Evolutionary conservation across 2,888 invertebrate species (phyloP).

Genomic region (Epiperipatus broadwayi): DNA sequence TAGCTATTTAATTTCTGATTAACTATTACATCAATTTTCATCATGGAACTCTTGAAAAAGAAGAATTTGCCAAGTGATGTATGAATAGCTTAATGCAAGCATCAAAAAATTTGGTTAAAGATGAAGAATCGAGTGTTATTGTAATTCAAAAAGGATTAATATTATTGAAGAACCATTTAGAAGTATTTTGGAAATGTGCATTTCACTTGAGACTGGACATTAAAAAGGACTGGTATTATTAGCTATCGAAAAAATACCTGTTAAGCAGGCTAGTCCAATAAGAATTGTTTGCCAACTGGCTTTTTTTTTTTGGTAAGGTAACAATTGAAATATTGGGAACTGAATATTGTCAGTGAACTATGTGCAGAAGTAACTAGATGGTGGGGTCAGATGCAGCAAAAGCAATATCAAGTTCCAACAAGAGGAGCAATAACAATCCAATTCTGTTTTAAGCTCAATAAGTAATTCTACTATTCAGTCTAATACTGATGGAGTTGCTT

Average conservation of each 20-base stretch:
- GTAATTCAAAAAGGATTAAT: no score
- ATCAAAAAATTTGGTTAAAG: no score
- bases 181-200: slow-evolving; percentile 50
- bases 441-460: neutral
- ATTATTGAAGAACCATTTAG: no score
- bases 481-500: slow-evolving; percentile 21
- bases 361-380: slow-evolving; percentile 85
- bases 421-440: slow-evolving; percentile 19
- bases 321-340: slow-evolving; percentile 56
- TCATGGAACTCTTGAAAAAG: no score
- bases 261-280: slow-evolving; percentile 44
- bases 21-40: no score
- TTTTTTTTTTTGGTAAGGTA: slow-evolving; percentile 31
- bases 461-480: no score
- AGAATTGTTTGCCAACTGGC: slow-evolving; percentile 69
- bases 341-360: slow-evolving; percentile 75
- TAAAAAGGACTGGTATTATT: slow-evolving; percentile 57
- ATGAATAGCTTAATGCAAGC: no score
- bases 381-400: slow-evolving; percentile 48
- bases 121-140: no score
- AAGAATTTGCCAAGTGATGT: no score
- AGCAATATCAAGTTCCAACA: slow-evolving; percentile 26
- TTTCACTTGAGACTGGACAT: slow-evolving; percentile 73
- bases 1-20: no score
- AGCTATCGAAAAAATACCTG: slow-evolving; percentile 49